These are phyloP conservation scores for Tapera naevia DNA, from an alignment of 2,797 vertebrate species.

Conservation along the genomic window DNA sequence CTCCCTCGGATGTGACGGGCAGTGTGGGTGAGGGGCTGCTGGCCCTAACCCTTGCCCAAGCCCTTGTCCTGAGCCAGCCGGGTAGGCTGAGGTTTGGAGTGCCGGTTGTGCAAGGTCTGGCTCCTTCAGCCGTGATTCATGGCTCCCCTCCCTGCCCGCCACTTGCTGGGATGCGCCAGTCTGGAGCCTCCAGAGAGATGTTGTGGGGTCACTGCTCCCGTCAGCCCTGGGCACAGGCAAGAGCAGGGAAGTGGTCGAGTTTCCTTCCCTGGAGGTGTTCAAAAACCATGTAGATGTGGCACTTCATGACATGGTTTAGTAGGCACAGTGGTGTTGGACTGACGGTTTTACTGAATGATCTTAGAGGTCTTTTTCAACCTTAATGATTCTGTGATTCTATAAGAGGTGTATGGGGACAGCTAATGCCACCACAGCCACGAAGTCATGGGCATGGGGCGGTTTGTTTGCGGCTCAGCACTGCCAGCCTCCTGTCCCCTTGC, in stretches of 20 bases:
- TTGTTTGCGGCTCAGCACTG: background rate
- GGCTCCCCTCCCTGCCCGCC: background rate
- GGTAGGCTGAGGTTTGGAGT: background rate
- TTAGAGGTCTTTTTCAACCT: too few relatives aligned
- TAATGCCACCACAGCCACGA: rapidly evolving
- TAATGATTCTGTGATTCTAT: too few relatives aligned
- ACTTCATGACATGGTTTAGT: too few relatives aligned
- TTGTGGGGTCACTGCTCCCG: background rate
- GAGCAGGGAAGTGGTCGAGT: too few relatives aligned
- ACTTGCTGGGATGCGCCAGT: background rate
- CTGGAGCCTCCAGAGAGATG: background rate
- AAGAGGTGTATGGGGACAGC: background rate
- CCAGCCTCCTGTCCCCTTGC: background rate
- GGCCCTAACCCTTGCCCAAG: background rate
- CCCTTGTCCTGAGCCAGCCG: background rate
- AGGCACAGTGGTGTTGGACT: too few relatives aligned
- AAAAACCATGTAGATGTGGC: too few relatives aligned
- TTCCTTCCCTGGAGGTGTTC: too few relatives aligned
- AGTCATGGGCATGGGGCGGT: background rate
- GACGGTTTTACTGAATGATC: too few relatives aligned
- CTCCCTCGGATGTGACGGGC: background rate
- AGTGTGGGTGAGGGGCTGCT: background rate
- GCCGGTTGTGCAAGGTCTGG: constrained; percentile 23
- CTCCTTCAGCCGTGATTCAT: constrained; percentile 12
- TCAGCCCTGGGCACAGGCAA: background rate